Evolutionary conservation across 2,888 invertebrate species (phyloP).

Genomic region (Cynaeus angustus): DNA sequence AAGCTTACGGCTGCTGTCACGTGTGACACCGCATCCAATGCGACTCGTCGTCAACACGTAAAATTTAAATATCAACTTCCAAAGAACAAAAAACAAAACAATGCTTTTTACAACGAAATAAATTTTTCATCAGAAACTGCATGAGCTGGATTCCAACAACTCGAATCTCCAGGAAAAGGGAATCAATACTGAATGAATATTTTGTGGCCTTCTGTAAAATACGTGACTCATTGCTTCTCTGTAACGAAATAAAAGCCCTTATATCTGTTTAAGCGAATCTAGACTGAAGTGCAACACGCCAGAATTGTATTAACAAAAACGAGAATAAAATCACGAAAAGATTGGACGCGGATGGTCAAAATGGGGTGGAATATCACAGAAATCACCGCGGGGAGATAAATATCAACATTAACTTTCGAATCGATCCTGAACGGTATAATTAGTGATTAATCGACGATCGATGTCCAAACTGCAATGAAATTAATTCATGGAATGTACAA

Average conservation of each 20-base stretch:
- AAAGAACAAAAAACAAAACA: too few species aligned
- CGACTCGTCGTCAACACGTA: too few species aligned
- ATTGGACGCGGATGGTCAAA: slow-evolving; percentile 42
- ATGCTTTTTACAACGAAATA: not conserved
- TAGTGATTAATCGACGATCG: too few species aligned
- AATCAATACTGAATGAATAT: slow-evolving; percentile 38
- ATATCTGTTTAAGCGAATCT: slow-evolving; percentile 33
- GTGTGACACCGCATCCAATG: too few species aligned
- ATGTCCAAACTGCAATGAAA: too few species aligned
- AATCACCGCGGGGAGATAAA: slow-evolving; percentile 19
- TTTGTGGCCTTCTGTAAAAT: slow-evolving; percentile 37
- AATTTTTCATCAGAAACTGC: slow-evolving; percentile 9
- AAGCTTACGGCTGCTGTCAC: too few species aligned
- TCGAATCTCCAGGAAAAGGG: slow-evolving; percentile 29
- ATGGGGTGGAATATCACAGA: slow-evolving; percentile 43
- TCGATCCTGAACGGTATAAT: not conserved
- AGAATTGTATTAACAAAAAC: slow-evolving; percentile 48
- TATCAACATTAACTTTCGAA: slow-evolving; percentile 6
- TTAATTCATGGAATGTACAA: too few species aligned
- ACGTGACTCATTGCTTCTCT: slow-evolving; percentile 42
- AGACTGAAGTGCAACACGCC: slow-evolving; percentile 48
- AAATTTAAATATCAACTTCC: too few species aligned
- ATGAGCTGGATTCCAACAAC: slow-evolving; percentile 22
- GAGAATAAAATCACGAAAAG: slow-evolving; percentile 46
- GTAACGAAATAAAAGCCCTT: slow-evolving; percentile 32